phyloP scores from a whole-genome alignment of 2,888 invertebrate genomes.

The Tuberolachnus salignus region DNA sequence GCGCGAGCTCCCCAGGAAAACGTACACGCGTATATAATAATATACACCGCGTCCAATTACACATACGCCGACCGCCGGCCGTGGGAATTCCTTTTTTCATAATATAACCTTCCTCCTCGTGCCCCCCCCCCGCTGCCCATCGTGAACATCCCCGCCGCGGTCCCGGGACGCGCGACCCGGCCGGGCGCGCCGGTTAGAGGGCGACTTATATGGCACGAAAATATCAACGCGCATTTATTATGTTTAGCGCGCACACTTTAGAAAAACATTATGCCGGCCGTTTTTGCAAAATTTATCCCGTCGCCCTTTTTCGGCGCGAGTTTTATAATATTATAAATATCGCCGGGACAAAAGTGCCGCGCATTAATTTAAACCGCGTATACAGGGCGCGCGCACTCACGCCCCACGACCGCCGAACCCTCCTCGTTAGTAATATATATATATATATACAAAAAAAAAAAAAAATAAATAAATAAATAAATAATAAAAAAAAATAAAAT shows the following conservation, averaged over 20 bases:
- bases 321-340: conserved; percentile 28
- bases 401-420: neutral
- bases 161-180: neutral
- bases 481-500: conserved; percentile 37
- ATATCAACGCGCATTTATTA: conserved; percentile 8
- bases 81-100: conserved; percentile 48
- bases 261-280: conserved; percentile 41
- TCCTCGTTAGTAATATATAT: neutral
- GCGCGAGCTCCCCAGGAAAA: conserved; percentile 34
- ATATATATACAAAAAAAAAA: too few relatives aligned
- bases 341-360: conserved; percentile 28
- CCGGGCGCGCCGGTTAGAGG: neutral
- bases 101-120: conserved; percentile 6
- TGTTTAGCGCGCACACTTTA: conserved; percentile 44
- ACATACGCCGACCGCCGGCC: conserved; percentile 1
- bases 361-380: conserved; percentile 27
- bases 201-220: conserved; percentile 3
- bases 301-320: conserved; percentile 28
- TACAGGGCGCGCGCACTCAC: neutral
- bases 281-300: conserved; percentile 49
- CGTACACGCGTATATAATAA: neutral
- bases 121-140: neutral
- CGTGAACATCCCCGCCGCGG: too few relatives aligned
- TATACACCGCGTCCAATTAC: conserved; percentile 45
- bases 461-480: too few relatives aligned